Percentiles rank a stretch among this genome's conserved stretches.
Evolutionary conservation across 2,888 invertebrate species (phyloP).

Genomic region (Athripsodes cinereus): DNA sequence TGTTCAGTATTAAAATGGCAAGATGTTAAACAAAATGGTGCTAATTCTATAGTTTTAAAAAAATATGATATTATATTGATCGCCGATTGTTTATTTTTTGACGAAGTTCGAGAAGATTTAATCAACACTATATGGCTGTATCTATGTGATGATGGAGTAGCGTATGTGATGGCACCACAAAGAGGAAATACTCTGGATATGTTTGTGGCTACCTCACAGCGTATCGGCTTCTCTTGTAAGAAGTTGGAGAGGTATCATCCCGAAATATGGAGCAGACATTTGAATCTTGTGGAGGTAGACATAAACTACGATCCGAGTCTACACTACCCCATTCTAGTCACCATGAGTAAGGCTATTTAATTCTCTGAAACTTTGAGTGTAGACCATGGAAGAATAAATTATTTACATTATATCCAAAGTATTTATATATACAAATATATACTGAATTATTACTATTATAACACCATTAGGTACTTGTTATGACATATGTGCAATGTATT

Average conservation of each 20-base stretch:
- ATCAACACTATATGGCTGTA: conserved; percentile 62
- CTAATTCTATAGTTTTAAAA: conserved; percentile 22
- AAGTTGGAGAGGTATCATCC: conserved; percentile 57
- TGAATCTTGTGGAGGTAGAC: conserved; percentile 51
- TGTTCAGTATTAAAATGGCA: conserved; percentile 52
- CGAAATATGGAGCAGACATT: conserved; percentile 62
- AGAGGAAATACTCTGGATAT: conserved; percentile 65
- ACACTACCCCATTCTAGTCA: conserved; percentile 64
- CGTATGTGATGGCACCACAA: conserved; percentile 69
- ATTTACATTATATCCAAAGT: no score
- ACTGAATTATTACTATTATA: no score
- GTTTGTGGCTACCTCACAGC: conserved; percentile 57
- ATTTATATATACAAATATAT: no score
- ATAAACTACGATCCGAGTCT: conserved; percentile 62
- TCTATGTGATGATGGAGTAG: conserved; percentile 55
- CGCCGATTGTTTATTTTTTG: conserved; percentile 76
- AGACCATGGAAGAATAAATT: no score
- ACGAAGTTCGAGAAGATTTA: conserved; percentile 61
- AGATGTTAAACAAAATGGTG: conserved; percentile 15
- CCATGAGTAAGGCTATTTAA: conserved; percentile 46
- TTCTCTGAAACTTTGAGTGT: neutral
- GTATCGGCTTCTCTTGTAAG: conserved; percentile 52
- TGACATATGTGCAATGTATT: no score
- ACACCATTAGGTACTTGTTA: no score
- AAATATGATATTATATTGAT: conserved; percentile 66